phyloP scores from a whole-genome alignment of 2,888 invertebrate species.

The Melolontha melolontha region DNA sequence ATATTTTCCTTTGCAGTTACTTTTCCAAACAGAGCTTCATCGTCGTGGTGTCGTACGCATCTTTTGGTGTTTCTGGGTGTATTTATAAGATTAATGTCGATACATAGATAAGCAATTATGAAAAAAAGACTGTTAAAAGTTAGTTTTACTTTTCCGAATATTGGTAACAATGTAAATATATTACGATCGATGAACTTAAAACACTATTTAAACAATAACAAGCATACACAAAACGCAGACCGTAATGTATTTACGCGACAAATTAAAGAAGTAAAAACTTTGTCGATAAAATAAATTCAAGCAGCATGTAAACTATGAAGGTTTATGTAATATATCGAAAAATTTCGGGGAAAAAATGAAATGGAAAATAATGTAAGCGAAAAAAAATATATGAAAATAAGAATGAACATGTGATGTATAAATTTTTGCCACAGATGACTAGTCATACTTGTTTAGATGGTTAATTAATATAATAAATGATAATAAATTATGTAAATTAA shows the following conservation, averaged over 20 bases:
- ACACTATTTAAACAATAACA: too few relatives aligned
- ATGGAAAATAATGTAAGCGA: not conserved
- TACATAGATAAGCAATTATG: conserved; percentile 37
- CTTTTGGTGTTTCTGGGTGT: conserved; percentile 4
- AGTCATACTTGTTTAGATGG: conserved; percentile 31
- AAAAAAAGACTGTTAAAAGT: conserved; percentile 20
- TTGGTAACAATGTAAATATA: conserved; percentile 11
- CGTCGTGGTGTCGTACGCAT: conserved; percentile 1
- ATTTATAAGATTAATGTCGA: conserved; percentile 20
- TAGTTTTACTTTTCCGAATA: conserved; percentile 7
- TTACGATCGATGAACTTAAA: not conserved
- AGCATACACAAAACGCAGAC: too few relatives aligned
- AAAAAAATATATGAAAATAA: not conserved
- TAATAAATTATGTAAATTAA: conserved; percentile 10
- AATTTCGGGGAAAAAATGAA: not conserved
- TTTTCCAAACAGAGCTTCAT: conserved; percentile 34
- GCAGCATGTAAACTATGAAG: not conserved
- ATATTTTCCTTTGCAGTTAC: conserved; percentile 37
- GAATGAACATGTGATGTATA: conserved; percentile 27
- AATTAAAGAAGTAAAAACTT: too few relatives aligned
- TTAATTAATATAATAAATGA: conserved; percentile 19
- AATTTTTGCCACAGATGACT: conserved; percentile 35
- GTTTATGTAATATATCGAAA: not conserved
- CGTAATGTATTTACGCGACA: conserved; percentile 4
- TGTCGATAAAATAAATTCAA: not conserved